Percentiles rank a stretch among this genome's conserved stretches.
These are phyloP conservation scores for Drosophila pectinifera DNA, from an alignment of 1,140 invertebrate genomes.

Conservation along the genomic window DNA sequence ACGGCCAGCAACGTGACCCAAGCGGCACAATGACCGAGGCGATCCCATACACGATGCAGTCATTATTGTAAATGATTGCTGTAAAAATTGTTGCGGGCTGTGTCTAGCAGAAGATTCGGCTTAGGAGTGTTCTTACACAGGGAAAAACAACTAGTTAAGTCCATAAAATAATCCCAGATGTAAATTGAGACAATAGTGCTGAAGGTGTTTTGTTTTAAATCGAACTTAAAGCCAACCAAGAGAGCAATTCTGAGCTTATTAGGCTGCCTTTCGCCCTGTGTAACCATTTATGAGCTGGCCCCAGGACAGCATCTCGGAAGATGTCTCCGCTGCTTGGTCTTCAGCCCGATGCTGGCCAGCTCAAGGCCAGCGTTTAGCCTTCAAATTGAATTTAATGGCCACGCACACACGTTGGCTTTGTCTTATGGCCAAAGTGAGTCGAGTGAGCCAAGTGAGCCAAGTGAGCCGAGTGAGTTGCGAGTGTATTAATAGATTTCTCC, in stretches of 20 bases:
- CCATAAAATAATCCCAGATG: background rate
- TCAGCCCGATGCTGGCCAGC: slow-evolving; percentile 24
- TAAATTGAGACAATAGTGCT: no score
- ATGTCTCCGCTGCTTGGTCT: slow-evolving; percentile 51
- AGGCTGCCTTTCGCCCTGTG: background rate
- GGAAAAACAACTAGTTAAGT: background rate
- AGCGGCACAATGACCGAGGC: slow-evolving; percentile 71
- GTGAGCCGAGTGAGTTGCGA: slow-evolving; percentile 37
- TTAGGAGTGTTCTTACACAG: slow-evolving; percentile 41
- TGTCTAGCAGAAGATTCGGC: slow-evolving; percentile 32
- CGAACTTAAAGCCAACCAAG: background rate
- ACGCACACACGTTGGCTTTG: slow-evolving; percentile 73
- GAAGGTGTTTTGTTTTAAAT: no score
- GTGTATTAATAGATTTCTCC: slow-evolving; percentile 75
- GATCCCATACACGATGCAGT: slow-evolving; percentile 45
- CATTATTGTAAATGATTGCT: slow-evolving; percentile 83
- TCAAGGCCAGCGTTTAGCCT: slow-evolving; percentile 80
- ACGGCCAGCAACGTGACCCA: slow-evolving; percentile 63
- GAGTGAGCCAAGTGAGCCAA: background rate
- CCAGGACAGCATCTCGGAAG: slow-evolving; percentile 12
- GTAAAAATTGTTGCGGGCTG: slow-evolving; percentile 72
- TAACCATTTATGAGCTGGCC: slow-evolving; percentile 46
- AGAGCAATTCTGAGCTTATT: background rate
- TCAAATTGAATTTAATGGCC: slow-evolving; percentile 84
- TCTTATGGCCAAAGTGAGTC: slow-evolving; percentile 69